Percentiles rank a stretch among this genome's conserved stretches.
Evolutionary conservation across 1,140 invertebrate species (phyloP).

Genomic region (Euglossa dilemma): DNA sequence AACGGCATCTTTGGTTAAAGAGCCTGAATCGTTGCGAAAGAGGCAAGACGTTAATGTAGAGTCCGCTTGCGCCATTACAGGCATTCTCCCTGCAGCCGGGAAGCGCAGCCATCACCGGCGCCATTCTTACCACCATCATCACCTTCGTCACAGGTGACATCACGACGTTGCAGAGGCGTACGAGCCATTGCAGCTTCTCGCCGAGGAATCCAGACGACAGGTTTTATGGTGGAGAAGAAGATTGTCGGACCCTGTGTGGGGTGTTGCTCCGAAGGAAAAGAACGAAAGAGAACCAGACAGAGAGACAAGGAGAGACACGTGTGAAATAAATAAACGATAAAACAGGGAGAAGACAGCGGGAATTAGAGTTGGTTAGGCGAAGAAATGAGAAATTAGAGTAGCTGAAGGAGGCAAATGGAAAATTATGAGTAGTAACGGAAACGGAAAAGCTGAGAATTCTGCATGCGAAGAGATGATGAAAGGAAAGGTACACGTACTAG

Average conservation of each 20-base stretch:
- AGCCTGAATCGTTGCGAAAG: too few relatives aligned
- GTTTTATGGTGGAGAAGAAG: neutral
- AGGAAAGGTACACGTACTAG: too few relatives aligned
- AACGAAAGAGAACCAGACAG: neutral
- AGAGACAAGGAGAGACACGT: neutral
- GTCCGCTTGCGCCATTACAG: constrained; percentile 20
- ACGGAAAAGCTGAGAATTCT: neutral
- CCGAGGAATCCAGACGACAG: neutral
- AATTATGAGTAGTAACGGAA: neutral
- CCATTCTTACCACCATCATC: neutral
- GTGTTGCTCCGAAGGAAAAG: neutral
- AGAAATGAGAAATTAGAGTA: constrained; percentile 9
- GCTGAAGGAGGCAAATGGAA: neutral
- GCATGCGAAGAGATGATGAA: neutral
- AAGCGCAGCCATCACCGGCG: constrained; percentile 21
- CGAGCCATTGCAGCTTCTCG: neutral
- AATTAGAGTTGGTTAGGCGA: constrained; percentile 2
- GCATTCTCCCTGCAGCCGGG: neutral
- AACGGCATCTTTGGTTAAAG: too few relatives aligned
- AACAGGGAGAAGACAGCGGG: neutral
- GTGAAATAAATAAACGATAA: constrained; percentile 4
- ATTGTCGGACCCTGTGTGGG: neutral
- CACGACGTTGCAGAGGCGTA: neutral
- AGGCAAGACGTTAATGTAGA: too few relatives aligned
- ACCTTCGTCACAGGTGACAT: constrained; percentile 14